Evolutionary conservation across 2,888 invertebrate genomes (phyloP), one percentile per base, ranked within the genome.

Genomic region (Cryptophagus acutangulus): DNA sequence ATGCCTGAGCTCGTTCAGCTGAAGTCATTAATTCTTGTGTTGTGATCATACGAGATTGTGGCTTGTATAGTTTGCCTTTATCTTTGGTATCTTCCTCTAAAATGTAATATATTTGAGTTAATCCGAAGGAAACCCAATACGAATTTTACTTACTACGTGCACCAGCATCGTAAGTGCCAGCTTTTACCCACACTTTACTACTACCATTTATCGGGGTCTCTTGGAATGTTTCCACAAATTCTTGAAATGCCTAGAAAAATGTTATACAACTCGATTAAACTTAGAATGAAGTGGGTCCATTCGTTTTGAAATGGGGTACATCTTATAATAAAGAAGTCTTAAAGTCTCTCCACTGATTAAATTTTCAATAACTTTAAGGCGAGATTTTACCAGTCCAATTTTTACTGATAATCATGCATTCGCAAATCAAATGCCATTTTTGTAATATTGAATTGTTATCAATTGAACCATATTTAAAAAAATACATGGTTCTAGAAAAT

Each of bases 141-240:
- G 34, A 41, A 6, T 26, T 29, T 14, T 26, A 71, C 79, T 76
- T 73, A 88, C 90, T 87, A 74, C 91, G 77, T 48, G 89, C 87
- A 16, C 92, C 92, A 35, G 93, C 91, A 80, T 95, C 93, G 60
- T 96, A 96, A 1, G 94, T 91, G 38, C 94, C 96, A 41, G 96
- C 97, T 71, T 96, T 93, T 3, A 99, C 89, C 93, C 99, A 99
- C 29, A 95, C 85, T 73, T 95, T 96, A 33, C 75, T 76, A 38
- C 59, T 57, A 10, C 86, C 81, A 55, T 78, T 78, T 37, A 80
- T 78, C 0, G 87, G 84, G 0, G 82, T 79, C 55, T 93, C 93
- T 77, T 93, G 91, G 71, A 97, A 97, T 4, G 94, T 92, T 54
- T 92, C 93, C 29, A 96, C 91, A 76, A 96, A 97, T 67, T 96